Evolutionary conservation across 2,113 vertebrate species (phyloP).

Genomic region (Ophiodon elongatus): DNA sequence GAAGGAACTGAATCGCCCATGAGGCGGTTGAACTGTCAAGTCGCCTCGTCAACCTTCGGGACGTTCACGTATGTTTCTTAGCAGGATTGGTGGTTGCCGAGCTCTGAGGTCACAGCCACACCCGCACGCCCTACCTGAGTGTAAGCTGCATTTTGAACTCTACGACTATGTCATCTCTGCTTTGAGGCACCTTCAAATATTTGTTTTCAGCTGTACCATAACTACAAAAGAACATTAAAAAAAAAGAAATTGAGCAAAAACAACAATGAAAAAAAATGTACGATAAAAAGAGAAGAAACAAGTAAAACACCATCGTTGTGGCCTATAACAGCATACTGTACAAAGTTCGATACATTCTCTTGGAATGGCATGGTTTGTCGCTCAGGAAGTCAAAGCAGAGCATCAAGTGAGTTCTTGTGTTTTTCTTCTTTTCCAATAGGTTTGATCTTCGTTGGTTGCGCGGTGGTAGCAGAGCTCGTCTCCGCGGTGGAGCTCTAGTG

Average conservation of each 20-base stretch:
- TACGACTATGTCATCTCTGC: constrained; percentile 36
- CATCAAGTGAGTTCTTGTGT: constrained; percentile 64
- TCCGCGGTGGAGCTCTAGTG: constrained; percentile 78
- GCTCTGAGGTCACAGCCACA: constrained; percentile 51
- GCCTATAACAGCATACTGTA: constrained; percentile 89
- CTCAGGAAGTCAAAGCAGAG: constrained; percentile 75
- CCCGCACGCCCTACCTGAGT: constrained; percentile 57
- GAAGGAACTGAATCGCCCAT: constrained; percentile 51
- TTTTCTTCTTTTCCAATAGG: constrained; percentile 31
- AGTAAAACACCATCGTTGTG: constrained; percentile 87
- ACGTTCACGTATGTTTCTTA: constrained; percentile 30
- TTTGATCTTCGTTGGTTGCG: constrained; percentile 42
- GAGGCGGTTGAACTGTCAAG: constrained; percentile 59
- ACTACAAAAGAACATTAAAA: constrained; percentile 82
- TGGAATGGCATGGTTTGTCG: constrained; percentile 94
- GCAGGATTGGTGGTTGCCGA: constrained; percentile 21
- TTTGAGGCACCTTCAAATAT: constrained; percentile 91
- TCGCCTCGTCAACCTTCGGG: constrained; percentile 27
- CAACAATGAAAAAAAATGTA: constrained; percentile 78
- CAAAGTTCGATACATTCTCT: constrained; percentile 94
- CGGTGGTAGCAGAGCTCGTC: constrained; percentile 7
- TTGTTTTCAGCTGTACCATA: constrained; percentile 80
- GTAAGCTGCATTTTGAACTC: constrained; percentile 56
- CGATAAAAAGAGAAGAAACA: constrained; percentile 86
- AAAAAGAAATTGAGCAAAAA: constrained; percentile 79